Percentiles rank a stretch among this genome's conserved stretches.
Conservation (phyloP, 2,797 vertebrate species). For the Hozukius guyotensis region DNA sequence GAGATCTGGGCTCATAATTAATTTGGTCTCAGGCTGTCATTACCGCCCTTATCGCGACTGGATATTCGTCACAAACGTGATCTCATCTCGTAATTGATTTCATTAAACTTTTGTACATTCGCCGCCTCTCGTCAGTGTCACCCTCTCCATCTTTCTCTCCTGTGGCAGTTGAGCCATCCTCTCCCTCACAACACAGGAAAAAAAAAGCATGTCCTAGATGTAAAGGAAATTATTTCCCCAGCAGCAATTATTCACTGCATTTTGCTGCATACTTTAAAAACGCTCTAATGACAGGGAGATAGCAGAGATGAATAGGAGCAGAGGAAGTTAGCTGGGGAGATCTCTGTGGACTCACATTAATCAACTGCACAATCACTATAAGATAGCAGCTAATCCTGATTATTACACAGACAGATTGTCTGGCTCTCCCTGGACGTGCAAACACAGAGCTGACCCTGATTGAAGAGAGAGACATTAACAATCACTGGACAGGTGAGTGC, state of each 20-base stretch:
- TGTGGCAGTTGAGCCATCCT: constrained; percentile 9
- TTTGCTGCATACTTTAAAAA: constrained; percentile 30
- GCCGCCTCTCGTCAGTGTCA: constrained; percentile 26
- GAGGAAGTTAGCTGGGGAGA: constrained; percentile 11
- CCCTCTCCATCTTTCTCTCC: constrained; percentile 16
- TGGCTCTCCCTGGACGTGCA: constrained; percentile 26
- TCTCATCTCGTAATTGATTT: constrained; percentile 66
- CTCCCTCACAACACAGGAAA: constrained; percentile 7
- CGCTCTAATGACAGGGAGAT: constrained; percentile 38
- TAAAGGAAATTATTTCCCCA: constrained; percentile 40
- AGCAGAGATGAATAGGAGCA: constrained; percentile 45
- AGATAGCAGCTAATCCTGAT: constrained; percentile 53
- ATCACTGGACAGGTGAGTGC: constrained; percentile 45
- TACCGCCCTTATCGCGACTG: constrained; percentile 36
- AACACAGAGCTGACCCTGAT: constrained; percentile 35
- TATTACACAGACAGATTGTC: constrained; percentile 27
- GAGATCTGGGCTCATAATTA: constrained; percentile 43
- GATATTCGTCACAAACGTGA: constrained; percentile 46
- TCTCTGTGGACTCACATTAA: constrained; percentile 46
- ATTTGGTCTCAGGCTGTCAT: constrained; percentile 48
- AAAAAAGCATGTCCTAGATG: constrained; percentile 25
- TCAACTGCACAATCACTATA: constrained; percentile 45
- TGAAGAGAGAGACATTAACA: constrained; percentile 38
- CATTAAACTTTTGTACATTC: constrained; percentile 43
- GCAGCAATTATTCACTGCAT: constrained; percentile 47